Evolutionary conservation across 2,113 vertebrate genomes (phyloP).

Genomic region (Synchiropus splendidus): DNA sequence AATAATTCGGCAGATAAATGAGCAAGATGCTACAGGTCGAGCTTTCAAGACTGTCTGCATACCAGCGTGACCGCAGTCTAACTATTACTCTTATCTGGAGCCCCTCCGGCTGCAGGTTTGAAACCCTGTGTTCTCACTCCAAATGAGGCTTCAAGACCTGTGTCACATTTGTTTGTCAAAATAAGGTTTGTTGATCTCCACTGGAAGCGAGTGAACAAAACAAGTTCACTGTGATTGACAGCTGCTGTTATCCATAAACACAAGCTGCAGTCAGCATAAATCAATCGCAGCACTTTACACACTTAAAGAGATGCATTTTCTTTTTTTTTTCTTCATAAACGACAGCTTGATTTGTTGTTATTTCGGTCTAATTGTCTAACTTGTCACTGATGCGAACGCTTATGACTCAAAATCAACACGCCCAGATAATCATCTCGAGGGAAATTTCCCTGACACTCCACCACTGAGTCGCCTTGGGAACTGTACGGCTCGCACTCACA

Average conservation of each 20-base stretch:
- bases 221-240: slow-evolving; percentile 29
- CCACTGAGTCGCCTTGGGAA: slow-evolving; percentile 14
- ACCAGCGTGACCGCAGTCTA: slow-evolving; percentile 75
- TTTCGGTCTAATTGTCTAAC: slow-evolving; percentile 59
- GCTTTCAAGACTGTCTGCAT: slow-evolving; percentile 72
- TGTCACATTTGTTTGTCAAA: slow-evolving; percentile 65
- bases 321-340: slow-evolving; percentile 44
- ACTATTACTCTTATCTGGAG: slow-evolving; percentile 68
- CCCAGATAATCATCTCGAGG: slow-evolving; percentile 52
- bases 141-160: slow-evolving; percentile 48
- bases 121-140: slow-evolving; percentile 65
- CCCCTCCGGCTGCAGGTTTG: slow-evolving; percentile 61
- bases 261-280: slow-evolving; percentile 57
- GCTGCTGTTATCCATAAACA: slow-evolving; percentile 48
- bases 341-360: slow-evolving; percentile 58
- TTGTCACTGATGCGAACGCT: slow-evolving; percentile 51
- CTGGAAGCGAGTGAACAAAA: not conserved
- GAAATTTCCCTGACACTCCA: slow-evolving; percentile 42
- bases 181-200: too few species aligned
- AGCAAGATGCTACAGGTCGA: slow-evolving; percentile 75
- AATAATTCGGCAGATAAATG: slow-evolving; percentile 65
- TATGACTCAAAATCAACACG: slow-evolving; percentile 50
- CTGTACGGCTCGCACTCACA: slow-evolving; percentile 1
- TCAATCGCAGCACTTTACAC: slow-evolving; percentile 35
- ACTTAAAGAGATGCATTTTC: slow-evolving; percentile 36